phyloP scores from a whole-genome alignment of 2,797 vertebrate species.

The Enteromius treurensis region DNA sequence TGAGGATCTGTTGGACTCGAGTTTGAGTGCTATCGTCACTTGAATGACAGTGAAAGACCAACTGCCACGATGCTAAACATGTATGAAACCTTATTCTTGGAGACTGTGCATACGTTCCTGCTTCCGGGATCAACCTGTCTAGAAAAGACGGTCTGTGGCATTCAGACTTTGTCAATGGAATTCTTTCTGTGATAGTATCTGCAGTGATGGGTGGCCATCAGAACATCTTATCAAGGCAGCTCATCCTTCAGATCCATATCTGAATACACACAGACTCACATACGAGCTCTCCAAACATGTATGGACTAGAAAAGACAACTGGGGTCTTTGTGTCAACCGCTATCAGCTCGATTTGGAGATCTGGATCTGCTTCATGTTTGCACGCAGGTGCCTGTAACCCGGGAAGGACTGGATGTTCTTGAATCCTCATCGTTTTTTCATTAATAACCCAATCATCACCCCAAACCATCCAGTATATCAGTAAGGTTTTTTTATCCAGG shows the following conservation, averaged over 20 bases:
- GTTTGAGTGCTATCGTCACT: slow-evolving; percentile 45
- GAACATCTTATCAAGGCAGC: slow-evolving; percentile 46
- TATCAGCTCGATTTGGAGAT: slow-evolving; percentile 58
- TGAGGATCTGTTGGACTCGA: slow-evolving; percentile 36
- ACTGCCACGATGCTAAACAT: background rate
- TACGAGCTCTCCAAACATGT: slow-evolving; percentile 28
- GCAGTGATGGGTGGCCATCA: slow-evolving; percentile 32
- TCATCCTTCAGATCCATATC: slow-evolving; percentile 34
- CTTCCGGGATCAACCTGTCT: slow-evolving; percentile 4
- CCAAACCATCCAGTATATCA: background rate
- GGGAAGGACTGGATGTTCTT: background rate
- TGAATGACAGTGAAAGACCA: slow-evolving; percentile 6
- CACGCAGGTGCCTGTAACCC: slow-evolving; percentile 52
- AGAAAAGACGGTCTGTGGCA: background rate
- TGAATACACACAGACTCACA: slow-evolving; percentile 1
- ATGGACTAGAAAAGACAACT: slow-evolving; percentile 45
- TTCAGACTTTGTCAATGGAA: slow-evolving; percentile 37
- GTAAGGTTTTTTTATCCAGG: background rate
- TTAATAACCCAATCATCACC: slow-evolving; percentile 12
- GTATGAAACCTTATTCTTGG: background rate
- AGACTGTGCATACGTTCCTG: background rate
- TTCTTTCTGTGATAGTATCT: slow-evolving; percentile 46
- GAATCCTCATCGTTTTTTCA: background rate
- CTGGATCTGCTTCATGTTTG: slow-evolving; percentile 48
- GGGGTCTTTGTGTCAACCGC: slow-evolving; percentile 25